Base-by-base conservation (phyloP, 2,797 vertebrate species). In the Bucorvus abyssinicus region DNA sequence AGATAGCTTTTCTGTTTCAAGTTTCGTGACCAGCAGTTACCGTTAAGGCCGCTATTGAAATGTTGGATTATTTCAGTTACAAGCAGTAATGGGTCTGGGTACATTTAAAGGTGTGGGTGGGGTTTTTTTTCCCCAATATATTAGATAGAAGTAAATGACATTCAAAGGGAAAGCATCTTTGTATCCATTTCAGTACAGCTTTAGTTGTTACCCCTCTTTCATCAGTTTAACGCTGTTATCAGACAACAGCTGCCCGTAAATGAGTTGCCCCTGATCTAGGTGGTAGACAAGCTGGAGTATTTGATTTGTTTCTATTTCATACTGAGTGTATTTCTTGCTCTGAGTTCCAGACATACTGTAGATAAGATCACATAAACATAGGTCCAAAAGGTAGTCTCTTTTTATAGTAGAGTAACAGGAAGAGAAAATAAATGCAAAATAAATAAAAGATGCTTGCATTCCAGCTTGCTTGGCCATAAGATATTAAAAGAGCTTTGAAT, bases 41-140 rank as follows among this genome's bases (percentile, higher is more conserved):
- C 89, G 90, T 95, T 96, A 94, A 76, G 70, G 67, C 59, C 75
- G 70, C 85, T 90, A 63, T 87, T 89, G 84, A 87, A 94, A 87
- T 95, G 71, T 47, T 94, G 82, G 71, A 92, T 95, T 95, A 71
- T 92, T 95, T 95, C 84, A 91, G 85, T 95, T 95, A 77, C 64
- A 40, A 81, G 76, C 60, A 89, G 84, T 95, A 94, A 94, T 89
- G 84, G 86, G 40, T 75, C 73, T 84, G 70, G 55, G 19, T 94
- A 36, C 52, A 26, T 90, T 94, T 76, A 91, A 88, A 97, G 82
- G 55, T 93, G 75, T 79, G 59, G 6, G 1, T 82, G 38, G 2
- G 5, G 0, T 1, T 18, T 76, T 64, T 83, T 82, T 17, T 6
- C 0, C 2, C 27, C 30, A 40, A 78, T 96, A 18, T 42, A 56